phyloP scores from a whole-genome alignment of 1,140 invertebrate species.

The Homarus americanus region DNA sequence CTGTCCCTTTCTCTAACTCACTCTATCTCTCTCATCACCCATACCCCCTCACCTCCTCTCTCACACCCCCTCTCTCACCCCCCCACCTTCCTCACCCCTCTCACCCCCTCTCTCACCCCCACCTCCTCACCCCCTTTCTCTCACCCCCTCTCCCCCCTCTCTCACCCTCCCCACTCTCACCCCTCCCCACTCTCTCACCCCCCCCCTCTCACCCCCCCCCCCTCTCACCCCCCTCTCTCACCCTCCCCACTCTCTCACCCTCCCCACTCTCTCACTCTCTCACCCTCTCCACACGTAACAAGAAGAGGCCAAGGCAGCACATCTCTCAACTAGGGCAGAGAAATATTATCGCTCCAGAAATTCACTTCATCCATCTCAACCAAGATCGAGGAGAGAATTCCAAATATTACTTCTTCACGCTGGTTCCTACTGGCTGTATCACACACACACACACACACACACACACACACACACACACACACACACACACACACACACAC shows the following conservation, averaged over 20 bases:
- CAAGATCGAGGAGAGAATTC: background rate
- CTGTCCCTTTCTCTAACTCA: background rate
- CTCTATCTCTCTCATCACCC: background rate
- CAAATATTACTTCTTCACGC: background rate
- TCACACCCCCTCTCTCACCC: slow-evolving; percentile 4
- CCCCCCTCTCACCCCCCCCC: background rate
- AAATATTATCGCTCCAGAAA: no score
- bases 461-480: slow-evolving; percentile 41
- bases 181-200: background rate
- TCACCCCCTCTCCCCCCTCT: background rate
- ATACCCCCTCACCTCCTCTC: background rate
- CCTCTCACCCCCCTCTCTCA: background rate
- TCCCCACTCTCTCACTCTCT: background rate
- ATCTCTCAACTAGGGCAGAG: no score
- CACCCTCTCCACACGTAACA: background rate
- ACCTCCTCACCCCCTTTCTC: background rate
- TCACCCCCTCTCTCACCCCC: slow-evolving; percentile 15
- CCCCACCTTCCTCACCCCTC: background rate
- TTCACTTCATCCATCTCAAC: no score
- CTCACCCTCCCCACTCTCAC: background rate
- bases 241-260: background rate
- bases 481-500: slow-evolving; percentile 45
- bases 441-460: slow-evolving; percentile 17
- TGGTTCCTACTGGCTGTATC: no score
- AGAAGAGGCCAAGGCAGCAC: no score